These are phyloP conservation scores for Agrotis segetum DNA, from an alignment of 2,888 invertebrate species.

Conservation along the genomic window DNA sequence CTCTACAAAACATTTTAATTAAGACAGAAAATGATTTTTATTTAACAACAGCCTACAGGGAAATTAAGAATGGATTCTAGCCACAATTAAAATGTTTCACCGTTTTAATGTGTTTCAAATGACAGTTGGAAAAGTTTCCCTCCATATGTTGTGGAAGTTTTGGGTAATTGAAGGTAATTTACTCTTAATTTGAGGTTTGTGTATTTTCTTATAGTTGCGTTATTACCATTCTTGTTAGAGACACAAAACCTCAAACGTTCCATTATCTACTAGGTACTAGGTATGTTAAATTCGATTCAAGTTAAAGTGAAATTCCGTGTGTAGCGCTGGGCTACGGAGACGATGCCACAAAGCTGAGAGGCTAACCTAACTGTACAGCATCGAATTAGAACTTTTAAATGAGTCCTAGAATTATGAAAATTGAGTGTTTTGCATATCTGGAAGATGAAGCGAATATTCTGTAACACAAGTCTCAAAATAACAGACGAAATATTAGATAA, in stretches of 20 bases:
- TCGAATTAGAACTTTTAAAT: constrained; percentile 25
- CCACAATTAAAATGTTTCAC: constrained; percentile 59
- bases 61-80: constrained; percentile 52
- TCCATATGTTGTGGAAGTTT: constrained; percentile 47
- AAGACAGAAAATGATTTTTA: constrained; percentile 34
- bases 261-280: constrained; percentile 17
- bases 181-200: constrained; percentile 50
- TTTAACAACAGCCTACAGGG: constrained; percentile 37
- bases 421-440: neutral
- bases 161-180: constrained; percentile 48
- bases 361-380: constrained; percentile 12
- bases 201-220: constrained; percentile 38
- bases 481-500: neutral
- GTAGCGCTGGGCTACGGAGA: constrained; percentile 35
- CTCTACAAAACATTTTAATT: constrained; percentile 36
- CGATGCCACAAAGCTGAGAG: constrained; percentile 33
- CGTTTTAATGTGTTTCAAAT: constrained; percentile 63
- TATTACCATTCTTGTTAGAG: constrained; percentile 34
- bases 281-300: constrained; percentile 39
- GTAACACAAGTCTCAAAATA: neutral
- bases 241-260: constrained; percentile 31
- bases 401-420: constrained; percentile 8
- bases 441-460: neutral
- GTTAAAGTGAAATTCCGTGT: constrained; percentile 53
- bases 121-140: constrained; percentile 61